Percentiles rank a stretch among this genome's conserved stretches.
phyloP scores from a whole-genome alignment of 2,113 vertebrate genomes.

The Peromyscus leucopus region DNA sequence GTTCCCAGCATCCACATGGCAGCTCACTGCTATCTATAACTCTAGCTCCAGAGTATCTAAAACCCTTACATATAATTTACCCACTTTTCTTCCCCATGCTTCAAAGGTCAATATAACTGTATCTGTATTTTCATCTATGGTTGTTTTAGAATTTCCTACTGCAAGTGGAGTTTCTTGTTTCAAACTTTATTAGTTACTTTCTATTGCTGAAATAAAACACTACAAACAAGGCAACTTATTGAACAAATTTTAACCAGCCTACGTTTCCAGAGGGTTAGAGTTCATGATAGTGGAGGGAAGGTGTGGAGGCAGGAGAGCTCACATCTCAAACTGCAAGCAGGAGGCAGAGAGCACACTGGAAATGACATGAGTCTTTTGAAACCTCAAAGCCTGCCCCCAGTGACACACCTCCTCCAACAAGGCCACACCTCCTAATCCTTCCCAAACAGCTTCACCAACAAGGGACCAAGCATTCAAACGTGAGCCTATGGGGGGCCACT shows the following conservation, averaged over 20 bases:
- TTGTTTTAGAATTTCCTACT: slow-evolving; percentile 24
- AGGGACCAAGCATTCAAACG: not conserved
- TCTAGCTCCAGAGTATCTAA: not conserved
- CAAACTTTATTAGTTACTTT: not conserved
- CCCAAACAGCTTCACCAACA: not conserved
- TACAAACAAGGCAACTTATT: not conserved
- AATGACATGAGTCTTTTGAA: not conserved
- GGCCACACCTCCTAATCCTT: not conserved
- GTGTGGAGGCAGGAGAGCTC: not conserved
- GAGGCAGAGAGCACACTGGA: not conserved
- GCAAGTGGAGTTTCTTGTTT: slow-evolving; percentile 24
- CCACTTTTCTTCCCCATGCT: not conserved
- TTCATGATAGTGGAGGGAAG: not conserved
- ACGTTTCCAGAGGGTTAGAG: not conserved
- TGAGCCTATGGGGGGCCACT: not conserved
- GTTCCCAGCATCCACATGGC: not conserved
- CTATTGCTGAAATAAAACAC: not conserved
- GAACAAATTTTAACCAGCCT: not conserved
- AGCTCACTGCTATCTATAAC: not conserved
- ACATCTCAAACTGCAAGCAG: not conserved
- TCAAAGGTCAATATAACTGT: not conserved
- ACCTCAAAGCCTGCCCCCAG: not conserved
- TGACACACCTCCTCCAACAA: not conserved
- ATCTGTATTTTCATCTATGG: slow-evolving; percentile 6
- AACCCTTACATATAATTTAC: not conserved